Evolutionary conservation across 2,797 vertebrate species (phyloP), one percentile per base, ranked within the genome.

Genomic region (Myoxocephalus aenaeus): DNA sequence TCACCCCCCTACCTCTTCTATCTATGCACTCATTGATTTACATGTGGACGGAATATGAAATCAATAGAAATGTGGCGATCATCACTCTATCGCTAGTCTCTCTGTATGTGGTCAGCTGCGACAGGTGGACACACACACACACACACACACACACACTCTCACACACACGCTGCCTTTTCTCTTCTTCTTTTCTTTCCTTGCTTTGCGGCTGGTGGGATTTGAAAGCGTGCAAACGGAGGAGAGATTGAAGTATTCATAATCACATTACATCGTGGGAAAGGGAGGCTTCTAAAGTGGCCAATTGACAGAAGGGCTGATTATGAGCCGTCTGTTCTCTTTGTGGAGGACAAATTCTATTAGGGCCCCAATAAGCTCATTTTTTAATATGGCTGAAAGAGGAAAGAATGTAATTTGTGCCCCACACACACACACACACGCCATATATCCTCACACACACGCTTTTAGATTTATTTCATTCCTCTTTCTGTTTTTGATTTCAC

Each of bases 171-270:
- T 29, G 29, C 29, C 29, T 32, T 32, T 32, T 32, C 2, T 27
- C 25, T n/a, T n/a, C n/a, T n/a, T n/a, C n/a, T n/a, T n/a, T n/a
- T n/a, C 29, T 32, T 32, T 32, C 29, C 29, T 5, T 32, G 2
- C 2, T 91, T 88, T 86, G 78, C 53, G 53, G 81, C 85, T 79
- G 82, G 82, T 69, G 70, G 85, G 84, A 86, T 93, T 93, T 92
- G 89, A 92, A 89, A 92, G 90, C 71, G 86, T 80, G 89, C 75
- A 54, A 83, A 80, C 71, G 83, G 88, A 92, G 87, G 85, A 86
- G 90, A 94, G 92, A 93, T 93, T 94, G 93, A 94, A 94, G 93
- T 94, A 92, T 95, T 94, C 93, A 93, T 95, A 95, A 95, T 96
- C 94, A 94, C 93, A 94, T 95, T 94, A 94, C 87, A 93, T 95